Evolutionary conservation across 30 jellyfish, hydroid and myxozoan genomes (phyloP), one percentile per base, ranked within the genome.

Genomic region (Nemopilema nomurai): DNA sequence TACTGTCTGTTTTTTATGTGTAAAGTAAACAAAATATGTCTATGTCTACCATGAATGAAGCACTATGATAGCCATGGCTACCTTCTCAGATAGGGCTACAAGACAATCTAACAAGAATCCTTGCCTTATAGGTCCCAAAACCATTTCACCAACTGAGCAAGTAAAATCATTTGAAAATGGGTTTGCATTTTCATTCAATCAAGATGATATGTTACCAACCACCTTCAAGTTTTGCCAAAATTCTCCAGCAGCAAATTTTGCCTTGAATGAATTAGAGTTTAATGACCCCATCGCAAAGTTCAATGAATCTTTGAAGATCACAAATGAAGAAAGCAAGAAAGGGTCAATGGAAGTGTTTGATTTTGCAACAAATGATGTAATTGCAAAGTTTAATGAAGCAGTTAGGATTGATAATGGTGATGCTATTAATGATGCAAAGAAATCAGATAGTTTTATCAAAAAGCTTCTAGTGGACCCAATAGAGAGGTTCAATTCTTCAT

Each of bases 231-330:
- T 78, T 19, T 23, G 78, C n/a, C 17, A 25, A 21, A 65, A 16
- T 6, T 8, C 87, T 21, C 69, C 87, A 0, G 49, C 29, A 22
- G 13, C 62, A 0, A 25, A 25, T 23, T 76, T 76, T 51, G 21
- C 71, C 16, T 18, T 33, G 1, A 67, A 33, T 23, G 49, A 23
- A 41, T 29, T 21, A 33, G 41, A 62, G 22, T 74, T 74, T 24
- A 41, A 49, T 9, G 84, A 74, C 51, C 84, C 84, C 64, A 74
- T 74, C 16, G 84, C 84, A 1, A 21, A 4, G 41, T 74, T 74
- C 71, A 32, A 74, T 41, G 84, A 74, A 51, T 74, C 84, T 17
- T 0, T 51, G 27, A 74, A 49, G 41, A 21, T 16, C 21, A 70
- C 17, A 4, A 49, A 21, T 8, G 84, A 33, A 31, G 33, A 8